Evolutionary conservation across 2,113 vertebrate genomes (phyloP).

Genomic region (Todiramphus saurophagus): DNA sequence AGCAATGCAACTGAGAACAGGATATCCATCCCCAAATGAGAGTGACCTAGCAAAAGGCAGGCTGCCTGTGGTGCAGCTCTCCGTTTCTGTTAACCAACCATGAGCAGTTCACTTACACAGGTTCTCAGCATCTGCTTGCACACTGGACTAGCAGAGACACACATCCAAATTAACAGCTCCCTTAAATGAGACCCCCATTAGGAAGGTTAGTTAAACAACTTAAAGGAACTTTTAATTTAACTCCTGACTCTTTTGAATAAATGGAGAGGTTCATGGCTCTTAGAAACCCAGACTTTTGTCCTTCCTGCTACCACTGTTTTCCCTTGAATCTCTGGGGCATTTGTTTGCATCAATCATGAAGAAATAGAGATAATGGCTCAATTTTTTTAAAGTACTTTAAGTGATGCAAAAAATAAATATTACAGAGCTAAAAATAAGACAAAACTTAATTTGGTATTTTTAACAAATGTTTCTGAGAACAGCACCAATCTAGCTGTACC

Average conservation of each 20-base stretch:
- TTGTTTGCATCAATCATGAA: background rate
- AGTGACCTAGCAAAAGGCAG: accelerated
- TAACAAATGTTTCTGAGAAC: background rate
- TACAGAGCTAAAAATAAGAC: background rate
- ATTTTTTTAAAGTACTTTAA: background rate
- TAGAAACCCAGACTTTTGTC: background rate
- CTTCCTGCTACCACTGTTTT: background rate
- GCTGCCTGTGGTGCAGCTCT: background rate
- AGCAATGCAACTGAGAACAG: background rate
- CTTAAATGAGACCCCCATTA: accelerated
- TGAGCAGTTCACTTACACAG: background rate
- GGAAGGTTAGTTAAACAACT: background rate
- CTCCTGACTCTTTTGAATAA: background rate
- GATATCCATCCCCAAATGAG: background rate
- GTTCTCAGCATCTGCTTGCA: background rate
- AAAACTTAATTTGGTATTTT: background rate
- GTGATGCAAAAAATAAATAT: background rate
- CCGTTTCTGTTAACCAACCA: background rate
- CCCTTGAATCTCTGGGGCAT: background rate
- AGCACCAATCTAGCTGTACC: background rate
- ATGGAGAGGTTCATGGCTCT: background rate
- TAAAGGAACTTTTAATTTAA: background rate
- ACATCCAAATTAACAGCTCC: background rate
- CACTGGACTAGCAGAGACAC: background rate
- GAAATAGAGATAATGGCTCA: background rate